Base-by-base conservation (phyloP, 2,888 invertebrate genomes). In the Xestia xanthographa region DNA sequence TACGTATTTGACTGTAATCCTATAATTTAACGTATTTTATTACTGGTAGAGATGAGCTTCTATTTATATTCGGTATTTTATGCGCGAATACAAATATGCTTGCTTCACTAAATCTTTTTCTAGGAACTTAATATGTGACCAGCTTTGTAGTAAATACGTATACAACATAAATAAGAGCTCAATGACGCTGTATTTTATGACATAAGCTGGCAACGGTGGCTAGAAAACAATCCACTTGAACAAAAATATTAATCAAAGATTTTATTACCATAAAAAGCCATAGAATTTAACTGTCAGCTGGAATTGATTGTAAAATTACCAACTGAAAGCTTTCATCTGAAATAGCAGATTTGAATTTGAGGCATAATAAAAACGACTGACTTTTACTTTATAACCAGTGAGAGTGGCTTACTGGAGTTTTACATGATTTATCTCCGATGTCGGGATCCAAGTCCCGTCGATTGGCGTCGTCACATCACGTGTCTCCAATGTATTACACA, bases 11-110 rank as follows among this genome's bases (percentile, higher is more conserved):
- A 73, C 77, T 43, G 79, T 86, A 80, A 87, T 84, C 75, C 74
- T 77, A 66, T 79, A 87, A 88, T 87, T 86, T 85, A 82, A 84
- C 72, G 79, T 80, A 80, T 79, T 87, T 87, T 86, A 84, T 85
- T 83, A 72, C 80, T 84, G 68, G 66, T 66, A 75, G 56, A 79
- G 71, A 84, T 85, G 73, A 82, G 79, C 69, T 79, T 63, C 34
- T 79, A 75, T 68, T 71, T 82, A 62, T 77, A 81, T 83, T 71
- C 38, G 50, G 45, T 83, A 73, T 73, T 80, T 80, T 74, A 72
- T 76, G 65, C n/a, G 29, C 20, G 34, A 70, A 75, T 83, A 73
- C 38, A 45, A 79, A 83, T 83, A 29, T 58, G 22, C 17, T 69
- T 65, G 45, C 9, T 69, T 14, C 62, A 65, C n/a, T 79, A 67